Conservation (phyloP, 2,113 vertebrate species). For the Gymnocephalus cernua region DNA sequence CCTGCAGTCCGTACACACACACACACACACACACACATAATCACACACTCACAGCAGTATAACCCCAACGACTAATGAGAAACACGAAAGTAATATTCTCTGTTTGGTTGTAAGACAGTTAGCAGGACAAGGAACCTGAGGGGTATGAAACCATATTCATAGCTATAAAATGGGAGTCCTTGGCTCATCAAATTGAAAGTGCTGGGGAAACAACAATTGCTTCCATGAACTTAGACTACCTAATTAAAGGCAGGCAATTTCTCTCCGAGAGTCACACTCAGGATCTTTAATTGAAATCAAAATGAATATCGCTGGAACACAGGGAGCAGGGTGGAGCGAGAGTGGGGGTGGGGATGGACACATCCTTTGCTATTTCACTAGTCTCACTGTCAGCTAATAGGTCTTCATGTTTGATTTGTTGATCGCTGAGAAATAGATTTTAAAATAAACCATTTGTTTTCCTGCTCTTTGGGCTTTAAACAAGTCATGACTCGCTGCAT, state of each 20-base stretch:
- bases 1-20: conserved; percentile 59
- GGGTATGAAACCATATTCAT: conserved; percentile 74
- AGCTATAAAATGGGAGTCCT: conserved; percentile 80
- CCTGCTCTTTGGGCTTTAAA: not conserved
- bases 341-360: conserved; percentile 35
- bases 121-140: conserved; percentile 77
- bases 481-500: not conserved
- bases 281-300: conserved; percentile 87
- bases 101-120: conserved; percentile 62
- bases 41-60: conserved; percentile 35
- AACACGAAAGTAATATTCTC: conserved; percentile 59
- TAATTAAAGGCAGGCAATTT: conserved; percentile 86
- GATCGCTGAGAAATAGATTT: conserved; percentile 30
- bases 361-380: conserved; percentile 38
- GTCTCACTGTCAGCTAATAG: conserved; percentile 31
- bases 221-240: conserved; percentile 79
- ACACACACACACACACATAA: not conserved
- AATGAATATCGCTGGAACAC: conserved; percentile 80
- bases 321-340: conserved; percentile 50
- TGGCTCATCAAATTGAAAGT: conserved; percentile 83
- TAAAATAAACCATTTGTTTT: conserved; percentile 24
- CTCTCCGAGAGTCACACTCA: conserved; percentile 80
- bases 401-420: conserved; percentile 41
- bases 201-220: conserved; percentile 82
- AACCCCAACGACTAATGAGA: conserved; percentile 57